phyloP scores from a whole-genome alignment of 1,140 invertebrate species.

The Philopotamus ludificatus region DNA sequence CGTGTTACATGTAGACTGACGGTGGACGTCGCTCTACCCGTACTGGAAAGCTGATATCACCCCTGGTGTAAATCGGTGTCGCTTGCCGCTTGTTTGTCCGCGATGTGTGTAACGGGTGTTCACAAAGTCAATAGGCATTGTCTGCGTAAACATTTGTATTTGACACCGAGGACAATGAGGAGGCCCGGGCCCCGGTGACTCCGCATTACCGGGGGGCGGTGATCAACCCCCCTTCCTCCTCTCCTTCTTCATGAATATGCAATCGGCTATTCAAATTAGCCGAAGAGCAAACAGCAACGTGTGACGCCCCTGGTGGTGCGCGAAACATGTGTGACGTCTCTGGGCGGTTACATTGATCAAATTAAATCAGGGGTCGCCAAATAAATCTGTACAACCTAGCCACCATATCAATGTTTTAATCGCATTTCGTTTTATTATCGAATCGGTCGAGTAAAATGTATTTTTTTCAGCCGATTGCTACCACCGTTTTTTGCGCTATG shows the following conservation, averaged over 20 bases:
- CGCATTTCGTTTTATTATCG: not conserved
- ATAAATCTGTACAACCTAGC: not conserved
- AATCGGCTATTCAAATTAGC: constrained; percentile 36
- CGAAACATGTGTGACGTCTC: not conserved
- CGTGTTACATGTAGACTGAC: not conserved
- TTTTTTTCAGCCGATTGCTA: not conserved
- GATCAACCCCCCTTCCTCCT: too few species aligned
- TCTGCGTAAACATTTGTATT: constrained; percentile 38
- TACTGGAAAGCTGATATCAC: not conserved
- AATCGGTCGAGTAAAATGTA: not conserved
- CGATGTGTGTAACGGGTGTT: not conserved
- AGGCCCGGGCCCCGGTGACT: not conserved
- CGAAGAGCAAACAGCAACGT: constrained; percentile 30
- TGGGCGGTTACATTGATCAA: not conserved
- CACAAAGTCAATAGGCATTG: constrained; percentile 20
- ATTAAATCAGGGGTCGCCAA: not conserved
- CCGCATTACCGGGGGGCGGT: constrained; percentile 4
- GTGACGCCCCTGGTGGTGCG: not conserved
- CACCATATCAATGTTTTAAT: not conserved
- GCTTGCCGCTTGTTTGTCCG: not conserved
- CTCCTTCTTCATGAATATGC: constrained; percentile 39
- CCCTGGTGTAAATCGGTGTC: constrained; percentile 3
- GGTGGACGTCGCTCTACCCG: not conserved
- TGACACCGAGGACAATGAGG: constrained; percentile 31
- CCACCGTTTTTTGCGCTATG: not conserved